phyloP scores from a whole-genome alignment of 2,113 vertebrate genomes.

The Grantiella picta region DNA sequence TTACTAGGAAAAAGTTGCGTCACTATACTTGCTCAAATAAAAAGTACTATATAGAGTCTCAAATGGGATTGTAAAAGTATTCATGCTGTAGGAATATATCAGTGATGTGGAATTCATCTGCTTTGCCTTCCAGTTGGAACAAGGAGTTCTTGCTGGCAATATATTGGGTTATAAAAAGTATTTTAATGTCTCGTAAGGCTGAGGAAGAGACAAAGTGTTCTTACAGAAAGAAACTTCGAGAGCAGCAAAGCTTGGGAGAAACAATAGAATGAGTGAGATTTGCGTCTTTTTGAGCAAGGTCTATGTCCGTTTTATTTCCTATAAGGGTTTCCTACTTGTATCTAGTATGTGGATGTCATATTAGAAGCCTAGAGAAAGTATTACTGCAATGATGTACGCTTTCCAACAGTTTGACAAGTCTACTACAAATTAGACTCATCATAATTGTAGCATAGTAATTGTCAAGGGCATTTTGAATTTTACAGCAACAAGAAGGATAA shows the following conservation, averaged over 20 bases:
- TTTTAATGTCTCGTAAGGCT: not conserved
- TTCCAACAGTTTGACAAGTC: not conserved
- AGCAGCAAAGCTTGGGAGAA: not conserved
- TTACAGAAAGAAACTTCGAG: not conserved
- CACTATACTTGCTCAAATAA: not conserved
- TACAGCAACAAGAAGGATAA: not conserved
- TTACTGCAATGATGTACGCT: not conserved
- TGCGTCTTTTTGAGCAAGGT: not conserved
- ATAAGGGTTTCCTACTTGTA: not conserved
- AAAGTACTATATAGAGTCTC: not conserved
- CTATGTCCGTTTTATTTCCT: not conserved
- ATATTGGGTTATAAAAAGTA: not conserved
- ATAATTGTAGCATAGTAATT: not conserved
- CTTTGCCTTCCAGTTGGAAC: constrained; percentile 3
- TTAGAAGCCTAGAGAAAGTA: not conserved
- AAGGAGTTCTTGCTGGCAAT: not conserved
- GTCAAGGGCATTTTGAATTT: not conserved
- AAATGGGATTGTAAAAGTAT: constrained; percentile 14
- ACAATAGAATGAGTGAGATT: not conserved
- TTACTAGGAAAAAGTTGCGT: not conserved
- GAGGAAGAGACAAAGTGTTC: not conserved
- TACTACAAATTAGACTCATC: not conserved
- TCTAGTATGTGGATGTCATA: not conserved
- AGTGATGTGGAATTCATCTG: not conserved
- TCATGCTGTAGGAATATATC: not conserved